Percentiles rank a stretch among this genome's conserved stretches.
phyloP scores from a whole-genome alignment of 37 sponge, comb jelly and placozoan genomes.

The Tethya wilhelma region DNA sequence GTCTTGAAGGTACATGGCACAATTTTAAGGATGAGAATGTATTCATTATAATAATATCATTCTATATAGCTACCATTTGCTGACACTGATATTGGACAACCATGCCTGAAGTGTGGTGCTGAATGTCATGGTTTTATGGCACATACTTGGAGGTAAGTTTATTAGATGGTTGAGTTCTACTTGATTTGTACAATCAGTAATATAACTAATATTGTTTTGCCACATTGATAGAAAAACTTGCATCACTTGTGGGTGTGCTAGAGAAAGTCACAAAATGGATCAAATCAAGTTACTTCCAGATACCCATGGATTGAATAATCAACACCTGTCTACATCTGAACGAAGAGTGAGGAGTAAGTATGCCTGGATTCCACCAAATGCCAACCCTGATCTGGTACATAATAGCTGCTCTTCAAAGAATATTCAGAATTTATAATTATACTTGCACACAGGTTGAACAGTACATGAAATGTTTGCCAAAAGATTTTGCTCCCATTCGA shows the following conservation, averaged over 20 bases:
- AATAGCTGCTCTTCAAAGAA: neutral
- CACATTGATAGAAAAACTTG: constrained; percentile 57
- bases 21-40: too few relatives aligned
- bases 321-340: neutral
- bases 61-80: neutral
- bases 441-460: constrained; percentile 32
- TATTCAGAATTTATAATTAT: neutral
- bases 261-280: constrained; percentile 26
- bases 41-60: neutral
- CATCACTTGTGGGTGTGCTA: constrained; percentile 52
- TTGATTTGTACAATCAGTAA: too few relatives aligned
- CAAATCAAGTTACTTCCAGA: neutral
- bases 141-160: constrained; percentile 86
- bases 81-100: constrained; percentile 37
- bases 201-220: neutral
- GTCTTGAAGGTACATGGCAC: too few relatives aligned
- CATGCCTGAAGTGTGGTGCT: constrained; percentile 68
- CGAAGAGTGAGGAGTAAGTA: constrained; percentile 17
- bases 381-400: constrained; percentile 25
- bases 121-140: constrained; percentile 70
- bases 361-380: constrained; percentile 48
- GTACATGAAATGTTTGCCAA: constrained; percentile 64
- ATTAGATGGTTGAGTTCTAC: neutral
- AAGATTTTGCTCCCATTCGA: constrained; percentile 30
- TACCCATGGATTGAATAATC: neutral